Evolutionary conservation across 2,888 invertebrate genomes (phyloP), one percentile per base, ranked within the genome.

Genomic region (Pedicia rivosa): DNA sequence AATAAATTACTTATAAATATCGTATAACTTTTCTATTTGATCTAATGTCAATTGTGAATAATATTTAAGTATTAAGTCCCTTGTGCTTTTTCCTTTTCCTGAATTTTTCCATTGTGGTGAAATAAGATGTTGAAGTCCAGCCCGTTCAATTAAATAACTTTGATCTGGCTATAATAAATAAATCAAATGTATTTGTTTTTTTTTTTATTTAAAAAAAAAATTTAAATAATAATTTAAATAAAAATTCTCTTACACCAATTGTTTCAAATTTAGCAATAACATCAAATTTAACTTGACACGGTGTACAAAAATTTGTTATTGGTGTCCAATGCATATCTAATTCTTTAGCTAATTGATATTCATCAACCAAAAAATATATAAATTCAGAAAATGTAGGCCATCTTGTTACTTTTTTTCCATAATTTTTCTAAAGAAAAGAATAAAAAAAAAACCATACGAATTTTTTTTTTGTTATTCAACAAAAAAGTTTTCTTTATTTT

Each of bases 291-390:
- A 83, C 79, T 63, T 81, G 74, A 59, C 86, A 86, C 1, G 86
- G 86, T 22, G 86, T 84, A 55, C 86, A 87, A 56, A 86, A 84
- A 50, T 73, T 73, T 1, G 77, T 74, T 47, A 82, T 75, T 0
- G 86, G 82, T n/a, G 81, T 78, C 77, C 84, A 84, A 55, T 86
- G 86, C 82, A 86, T 86, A 55, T 87, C 84, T 45, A 83, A 63
- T 5, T 65, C 65, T 40, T 64, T 67, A 46, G 55, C 54, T 16
- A 50, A 50, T 47, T 63, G 65, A 41, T 74, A 70, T 43, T 78
- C 75, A 50, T 82, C 80, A 43, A 84, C 55, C 13, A 86, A 66
- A 64, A 82, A 84, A 36, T 73, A 64, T 1, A 84, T 76, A 46
- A 87, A 87, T 61, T 86, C 86, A 29, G 78, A 72, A 52, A 86